Conservation (phyloP, 2,888 invertebrate genomes). For the Ochropacha duplaris region DNA sequence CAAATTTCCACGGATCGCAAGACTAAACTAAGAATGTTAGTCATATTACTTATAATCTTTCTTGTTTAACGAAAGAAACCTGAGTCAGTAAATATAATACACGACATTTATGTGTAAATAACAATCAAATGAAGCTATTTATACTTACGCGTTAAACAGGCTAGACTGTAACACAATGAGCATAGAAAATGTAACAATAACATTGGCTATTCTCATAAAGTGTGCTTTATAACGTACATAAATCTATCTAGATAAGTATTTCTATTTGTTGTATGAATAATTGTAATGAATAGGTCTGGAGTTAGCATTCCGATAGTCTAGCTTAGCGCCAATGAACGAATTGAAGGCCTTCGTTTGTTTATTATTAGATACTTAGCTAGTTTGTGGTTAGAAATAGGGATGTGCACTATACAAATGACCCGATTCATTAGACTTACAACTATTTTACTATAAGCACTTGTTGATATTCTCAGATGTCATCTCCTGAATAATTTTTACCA, state of each 20-base stretch:
- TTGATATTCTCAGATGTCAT: no score
- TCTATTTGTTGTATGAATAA: slow-evolving; percentile 33
- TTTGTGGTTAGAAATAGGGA: slow-evolving; percentile 1
- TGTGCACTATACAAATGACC: not conserved
- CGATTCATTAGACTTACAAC: not conserved
- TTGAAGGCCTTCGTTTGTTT: slow-evolving; percentile 13
- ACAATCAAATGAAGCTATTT: slow-evolving; percentile 8
- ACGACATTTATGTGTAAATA: not conserved
- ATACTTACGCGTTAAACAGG: not conserved
- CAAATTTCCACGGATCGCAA: not conserved
- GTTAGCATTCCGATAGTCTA: slow-evolving; percentile 20
- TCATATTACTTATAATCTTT: not conserved
- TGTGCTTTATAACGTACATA: slow-evolving; percentile 25
- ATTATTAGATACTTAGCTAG: slow-evolving; percentile 4
- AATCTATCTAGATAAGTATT: slow-evolving; percentile 30
- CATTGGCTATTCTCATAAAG: not conserved
- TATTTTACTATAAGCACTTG: no score
- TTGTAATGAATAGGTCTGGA: slow-evolving; percentile 23
- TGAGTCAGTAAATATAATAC: not conserved
- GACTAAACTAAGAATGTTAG: not conserved
- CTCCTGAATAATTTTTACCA: no score
- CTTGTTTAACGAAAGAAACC: not conserved
- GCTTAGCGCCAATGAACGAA: slow-evolving; percentile 21
- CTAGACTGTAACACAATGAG: not conserved
- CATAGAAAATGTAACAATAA: not conserved